Evolutionary conservation across 2,113 vertebrate genomes (phyloP).

Genomic region (Pitta sordida): DNA sequence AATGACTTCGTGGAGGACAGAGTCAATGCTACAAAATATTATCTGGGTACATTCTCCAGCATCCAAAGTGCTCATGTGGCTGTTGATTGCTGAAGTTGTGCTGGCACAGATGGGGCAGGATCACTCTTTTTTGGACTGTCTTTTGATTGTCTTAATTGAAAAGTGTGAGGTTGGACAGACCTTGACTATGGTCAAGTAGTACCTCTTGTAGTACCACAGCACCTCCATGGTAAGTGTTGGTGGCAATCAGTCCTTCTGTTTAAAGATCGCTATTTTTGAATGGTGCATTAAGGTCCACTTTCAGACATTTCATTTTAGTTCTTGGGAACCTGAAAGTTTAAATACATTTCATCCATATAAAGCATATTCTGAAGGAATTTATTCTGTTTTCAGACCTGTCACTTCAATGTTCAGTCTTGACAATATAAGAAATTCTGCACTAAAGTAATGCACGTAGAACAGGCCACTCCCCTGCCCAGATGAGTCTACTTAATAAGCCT

Average conservation of each 20-base stretch:
- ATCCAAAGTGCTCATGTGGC: fast-evolving
- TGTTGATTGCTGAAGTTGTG: not conserved
- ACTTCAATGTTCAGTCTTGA: not conserved
- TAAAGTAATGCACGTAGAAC: not conserved
- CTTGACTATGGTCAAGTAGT: not conserved
- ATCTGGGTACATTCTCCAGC: not conserved
- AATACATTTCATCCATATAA: not conserved
- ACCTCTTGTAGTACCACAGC: no score
- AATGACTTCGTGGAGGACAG: not conserved
- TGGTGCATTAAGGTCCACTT: not conserved
- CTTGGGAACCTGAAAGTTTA: not conserved
- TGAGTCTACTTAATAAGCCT: not conserved
- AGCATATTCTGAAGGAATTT: constrained; percentile 6
- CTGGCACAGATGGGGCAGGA: not conserved
- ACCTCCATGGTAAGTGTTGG: not conserved
- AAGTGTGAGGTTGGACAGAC: not conserved
- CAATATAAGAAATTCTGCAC: not conserved
- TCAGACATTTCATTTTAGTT: constrained; percentile 11
- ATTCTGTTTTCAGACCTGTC: constrained; percentile 10
- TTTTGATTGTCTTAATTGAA: not conserved
- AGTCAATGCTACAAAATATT: not conserved
- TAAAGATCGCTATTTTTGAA: not conserved
- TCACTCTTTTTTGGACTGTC: not conserved
- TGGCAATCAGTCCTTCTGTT: fast-evolving
- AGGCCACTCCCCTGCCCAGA: not conserved